phyloP scores from a whole-genome alignment of 2,888 invertebrate genomes.

The Pyrgus malvae region DNA sequence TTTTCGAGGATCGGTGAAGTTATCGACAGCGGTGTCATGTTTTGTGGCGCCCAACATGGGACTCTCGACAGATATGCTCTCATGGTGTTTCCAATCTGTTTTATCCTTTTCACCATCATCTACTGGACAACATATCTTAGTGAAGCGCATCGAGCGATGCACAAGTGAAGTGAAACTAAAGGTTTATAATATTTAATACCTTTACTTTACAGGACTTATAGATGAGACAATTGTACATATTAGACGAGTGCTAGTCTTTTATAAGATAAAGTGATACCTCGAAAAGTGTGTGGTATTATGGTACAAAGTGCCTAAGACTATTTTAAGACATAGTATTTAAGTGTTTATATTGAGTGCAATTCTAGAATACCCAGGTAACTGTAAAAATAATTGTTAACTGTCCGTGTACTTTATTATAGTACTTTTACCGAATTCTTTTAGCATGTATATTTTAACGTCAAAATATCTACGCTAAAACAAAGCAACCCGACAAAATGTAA shows the following conservation, averaged over 20 bases:
- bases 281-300: constrained; percentile 24
- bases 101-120: constrained; percentile 79
- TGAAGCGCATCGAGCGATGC: constrained; percentile 70
- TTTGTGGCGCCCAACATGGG: constrained; percentile 83
- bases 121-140: constrained; percentile 84
- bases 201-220: constrained; percentile 6
- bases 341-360: background rate
- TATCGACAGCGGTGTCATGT: constrained; percentile 80
- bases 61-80: constrained; percentile 82
- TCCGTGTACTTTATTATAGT: too few species aligned
- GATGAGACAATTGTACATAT: constrained; percentile 58
- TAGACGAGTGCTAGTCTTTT: constrained; percentile 68
- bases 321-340: constrained; percentile 1
- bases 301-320: constrained; percentile 27
- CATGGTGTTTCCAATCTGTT: constrained; percentile 82
- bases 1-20: constrained; percentile 60
- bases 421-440: too few species aligned
- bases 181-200: background rate
- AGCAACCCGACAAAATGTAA: too few species aligned
- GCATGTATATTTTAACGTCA: too few species aligned
- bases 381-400: too few species aligned
- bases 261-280: constrained; percentile 42
- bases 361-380: background rate
- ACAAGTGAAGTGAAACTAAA: constrained; percentile 45
- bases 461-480: too few species aligned